Base-by-base conservation (phyloP, 2,888 invertebrate species). In the Rugalucina vietnamica region DNA sequence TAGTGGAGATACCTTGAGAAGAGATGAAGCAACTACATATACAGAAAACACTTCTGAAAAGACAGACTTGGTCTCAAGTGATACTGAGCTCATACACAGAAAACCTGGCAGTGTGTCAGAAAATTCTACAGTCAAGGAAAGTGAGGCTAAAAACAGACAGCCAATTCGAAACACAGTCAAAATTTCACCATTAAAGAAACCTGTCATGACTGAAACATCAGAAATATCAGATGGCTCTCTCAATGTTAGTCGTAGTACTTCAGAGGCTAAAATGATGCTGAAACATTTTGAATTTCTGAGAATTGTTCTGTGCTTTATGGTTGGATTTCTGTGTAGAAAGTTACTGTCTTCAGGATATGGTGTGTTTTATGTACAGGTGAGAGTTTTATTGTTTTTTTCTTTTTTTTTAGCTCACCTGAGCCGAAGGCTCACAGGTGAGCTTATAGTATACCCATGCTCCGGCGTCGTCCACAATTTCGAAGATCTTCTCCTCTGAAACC, bases 301-400 rank as follows among this genome's bases (percentile, higher is more conserved):
- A 76, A 88, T 92, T 75, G 83, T 88, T 12, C 83, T 90, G 50
- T 91, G 91, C 85, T 76, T 92, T 12, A 76, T 92, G 37, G 76
- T 88, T 3, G 92, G 92, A n/a, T 83, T 91, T 73, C 49, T 93
- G n/a, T 87, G 90, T 74, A 85, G 92, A 43, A 89, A 86, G 80
- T 83, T 91, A 10, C 82, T 93, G 18, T 79, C 89, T 4, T 81
- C 89, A 71, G 91, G 91, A n/a, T 85, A 91, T 85, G 91, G 92
- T 14, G 74, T 92, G 49, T 88, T 92, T 73, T 90, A 91, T 85
- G 79, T 92, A 54, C 88, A 91, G 91, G 93, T 92, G 81, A 83
- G 82, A 77, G 32, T 39, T 27, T 39, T 39, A 12, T 57, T 49
- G 43, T 21, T 75, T 49, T 72, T 49, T 72, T 81, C 65, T 74